Evolutionary conservation across 2,113 vertebrate species (phyloP), one percentile per base, ranked within the genome.

Genomic region (Hiodon alosoides): DNA sequence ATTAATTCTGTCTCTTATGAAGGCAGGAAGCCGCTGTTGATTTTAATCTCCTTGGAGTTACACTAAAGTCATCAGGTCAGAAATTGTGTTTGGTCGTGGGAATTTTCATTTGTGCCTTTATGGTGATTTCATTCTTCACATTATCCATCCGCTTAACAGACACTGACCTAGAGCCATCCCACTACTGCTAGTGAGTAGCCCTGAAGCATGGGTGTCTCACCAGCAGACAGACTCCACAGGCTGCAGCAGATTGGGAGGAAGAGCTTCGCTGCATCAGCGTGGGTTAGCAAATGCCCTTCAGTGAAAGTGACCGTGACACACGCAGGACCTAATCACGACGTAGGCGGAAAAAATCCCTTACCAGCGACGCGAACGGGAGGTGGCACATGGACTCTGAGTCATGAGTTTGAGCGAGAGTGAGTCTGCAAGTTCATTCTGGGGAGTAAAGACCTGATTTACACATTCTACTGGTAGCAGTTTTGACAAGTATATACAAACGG

Each of bases 1-100:
- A 60, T 71, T 11, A 7, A n/a, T 62, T 61, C 58, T 72, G 59
- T 71, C 46, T 78, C 50, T 57, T 68, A 48, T 65, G 68, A 67
- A 60, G 69, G 50, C 58, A 6, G 59, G 48, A 53, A 16, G 80
- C 78, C 79, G 79, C 71, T 81, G 66, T 54, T 17, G 50, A 70
- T 31, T 64, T n/a, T 14, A 14, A 65, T 57, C 71, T 14, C 65
- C 31, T 46, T 66, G 51, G 11, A 10, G n/a, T 79, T 76, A 50
- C 68, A 78, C 70, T 3, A 74, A 47, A 76, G 73, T 80, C 77
- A 72, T 59, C 61, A 52, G 14, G 31, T 7, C 31, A 52, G 66
- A 71, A 79, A 79, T 75, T 11, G 11, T 58, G 67, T 71, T 58
- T 52, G 58, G 53, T 5, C 0, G 10, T 47, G 55, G 31, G n/a